Evolutionary conservation across 1,140 invertebrate species (phyloP).

Genomic region (Aphidius gifuensis): DNA sequence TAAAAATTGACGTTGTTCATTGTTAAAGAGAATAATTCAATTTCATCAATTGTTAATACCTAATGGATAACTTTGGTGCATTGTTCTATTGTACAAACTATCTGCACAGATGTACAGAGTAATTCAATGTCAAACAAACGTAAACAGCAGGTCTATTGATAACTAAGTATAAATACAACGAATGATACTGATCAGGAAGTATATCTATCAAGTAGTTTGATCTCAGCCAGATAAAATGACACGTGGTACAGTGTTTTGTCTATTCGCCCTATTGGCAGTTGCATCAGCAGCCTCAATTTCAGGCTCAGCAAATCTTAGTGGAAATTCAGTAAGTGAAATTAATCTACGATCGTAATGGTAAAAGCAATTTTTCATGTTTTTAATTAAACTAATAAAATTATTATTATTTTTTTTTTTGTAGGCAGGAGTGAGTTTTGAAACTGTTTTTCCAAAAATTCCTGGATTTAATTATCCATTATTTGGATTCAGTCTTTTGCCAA

Average conservation of each 20-base stretch:
- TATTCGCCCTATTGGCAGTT: neutral
- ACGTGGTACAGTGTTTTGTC: constrained; percentile 1
- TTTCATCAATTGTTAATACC: too few species aligned
- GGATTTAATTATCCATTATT: constrained; percentile 13
- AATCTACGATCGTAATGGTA: neutral
- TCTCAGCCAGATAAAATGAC: constrained; percentile 2
- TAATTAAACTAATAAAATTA: neutral
- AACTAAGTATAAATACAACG: constrained; percentile 8
- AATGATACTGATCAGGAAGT: constrained; percentile 3
- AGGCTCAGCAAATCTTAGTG: constrained; percentile 6
- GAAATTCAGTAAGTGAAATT: constrained; percentile 16
- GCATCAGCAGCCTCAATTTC: constrained; percentile 8
- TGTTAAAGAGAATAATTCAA: too few species aligned
- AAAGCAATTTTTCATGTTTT: neutral
- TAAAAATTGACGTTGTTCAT: too few species aligned
- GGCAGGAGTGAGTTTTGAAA: constrained; percentile 8
- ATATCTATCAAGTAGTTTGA: neutral
- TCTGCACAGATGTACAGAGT: constrained; percentile 3
- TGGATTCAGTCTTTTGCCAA: constrained; percentile 7
- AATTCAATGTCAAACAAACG: constrained; percentile 9
- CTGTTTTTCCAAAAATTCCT: constrained; percentile 16
- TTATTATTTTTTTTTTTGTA: neutral
- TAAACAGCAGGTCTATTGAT: neutral
- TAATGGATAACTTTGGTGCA: neutral
- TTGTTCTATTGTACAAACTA: constrained; percentile 1